Evolutionary conservation across 2,113 vertebrate species (phyloP), one percentile per base, ranked within the genome.

Genomic region (Cinclus mexicanus): DNA sequence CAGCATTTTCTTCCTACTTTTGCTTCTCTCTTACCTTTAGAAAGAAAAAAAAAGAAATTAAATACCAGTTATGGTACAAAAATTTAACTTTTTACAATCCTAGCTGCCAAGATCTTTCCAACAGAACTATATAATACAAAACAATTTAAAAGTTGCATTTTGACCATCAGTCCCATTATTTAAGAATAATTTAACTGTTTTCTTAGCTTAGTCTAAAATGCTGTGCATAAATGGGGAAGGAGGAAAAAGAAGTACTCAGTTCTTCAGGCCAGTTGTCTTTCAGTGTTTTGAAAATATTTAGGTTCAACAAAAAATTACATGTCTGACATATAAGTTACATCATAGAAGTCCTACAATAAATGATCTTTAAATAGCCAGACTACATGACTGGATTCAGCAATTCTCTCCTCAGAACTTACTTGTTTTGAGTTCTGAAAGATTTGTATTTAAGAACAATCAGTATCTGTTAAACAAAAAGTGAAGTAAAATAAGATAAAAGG

Each of bases 1-100:
- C 98, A 99, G 98, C 99, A 99, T 99, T 98, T 99, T 99, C 96
- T 98, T 97, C 96, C 93, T 97, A 94, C 96, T 94, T 96, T 95
- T 95, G 86, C 82, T 97, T 74, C 93, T 97, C 82, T 96, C 96
- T 97, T 97, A 97, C 95, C 97, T 98, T 95, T 86, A 85, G 26
- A 69, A 69, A 72, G 18, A 77, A 37, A 88, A 67, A 65, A 71
- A 70, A 47, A 33, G 0, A 65, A 47, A 31, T 29, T 46, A 69
- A 86, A 9, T 41, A 56, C 24, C 17, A 93, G 8, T n/a, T 42
- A 24, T 14, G 18, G 14, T 28, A 86, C 19, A 25, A 74, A 92
- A 55, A 63, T 24, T 31, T 52, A 42, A 14, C 41, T 86, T 65
- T 90, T 31, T 53, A 61, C 72, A 94, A 81, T 33, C 26, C 46